Percentiles rank a stretch among this genome's conserved stretches.
These are phyloP conservation scores for Eilema griseolum DNA, from an alignment of 2,888 invertebrate genomes.

Conservation along the genomic window DNA sequence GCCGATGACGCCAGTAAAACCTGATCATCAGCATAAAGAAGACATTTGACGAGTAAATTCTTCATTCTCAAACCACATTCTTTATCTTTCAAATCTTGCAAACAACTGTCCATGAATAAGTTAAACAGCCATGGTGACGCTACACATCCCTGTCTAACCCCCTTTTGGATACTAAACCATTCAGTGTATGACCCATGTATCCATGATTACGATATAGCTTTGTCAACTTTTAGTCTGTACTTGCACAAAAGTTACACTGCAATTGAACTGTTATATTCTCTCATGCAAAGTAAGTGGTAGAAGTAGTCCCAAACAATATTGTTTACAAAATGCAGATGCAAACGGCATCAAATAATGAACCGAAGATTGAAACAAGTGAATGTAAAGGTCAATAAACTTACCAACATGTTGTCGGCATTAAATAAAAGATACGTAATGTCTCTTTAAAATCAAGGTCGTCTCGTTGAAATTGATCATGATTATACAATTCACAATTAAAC, in stretches of 20 bases:
- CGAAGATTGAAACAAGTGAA: not conserved
- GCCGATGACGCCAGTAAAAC: no score
- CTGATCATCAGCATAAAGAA: no score
- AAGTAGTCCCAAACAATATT: not conserved
- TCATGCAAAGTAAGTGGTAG: not conserved
- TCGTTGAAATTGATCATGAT: slow-evolving; percentile 12
- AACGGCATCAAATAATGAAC: not conserved
- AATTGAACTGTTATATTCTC: not conserved
- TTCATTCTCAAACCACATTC: no score
- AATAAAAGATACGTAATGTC: slow-evolving; percentile 3
- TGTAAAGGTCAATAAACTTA: slow-evolving; percentile 4
- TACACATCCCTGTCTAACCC: no score
- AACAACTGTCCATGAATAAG: no score
- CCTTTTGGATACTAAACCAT: no score
- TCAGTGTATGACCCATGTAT: no score
- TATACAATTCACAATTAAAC: slow-evolving; percentile 41
- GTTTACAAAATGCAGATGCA: not conserved
- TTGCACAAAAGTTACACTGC: not conserved
- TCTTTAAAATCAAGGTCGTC: slow-evolving; percentile 36
- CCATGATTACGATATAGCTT: not conserved
- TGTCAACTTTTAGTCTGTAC: not conserved
- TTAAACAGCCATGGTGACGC: no score
- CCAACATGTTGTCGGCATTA: not conserved
- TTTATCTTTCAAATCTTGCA: no score
- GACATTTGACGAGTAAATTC: no score